Evolutionary conservation across 2,113 vertebrate genomes (phyloP).

Genomic region (Cygnus buccinator): DNA sequence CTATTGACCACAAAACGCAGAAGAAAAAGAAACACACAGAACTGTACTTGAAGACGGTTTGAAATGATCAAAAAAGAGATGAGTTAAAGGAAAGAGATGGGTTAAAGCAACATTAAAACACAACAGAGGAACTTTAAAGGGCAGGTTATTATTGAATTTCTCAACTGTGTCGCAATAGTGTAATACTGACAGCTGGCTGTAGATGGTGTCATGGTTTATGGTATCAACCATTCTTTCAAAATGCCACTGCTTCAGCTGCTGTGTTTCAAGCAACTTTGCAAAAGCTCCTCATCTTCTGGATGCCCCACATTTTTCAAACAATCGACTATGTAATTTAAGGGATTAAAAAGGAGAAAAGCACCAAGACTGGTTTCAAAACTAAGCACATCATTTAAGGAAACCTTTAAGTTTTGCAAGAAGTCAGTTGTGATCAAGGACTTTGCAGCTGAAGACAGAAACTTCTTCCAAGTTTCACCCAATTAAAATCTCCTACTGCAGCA

Average conservation of each 20-base stretch:
- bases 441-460: not conserved
- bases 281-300: not conserved
- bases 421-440: not conserved
- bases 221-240: not conserved
- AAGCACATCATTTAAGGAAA: not conserved
- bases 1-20: fast-evolving
- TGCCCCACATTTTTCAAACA: fast-evolving
- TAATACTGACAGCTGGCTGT: not conserved
- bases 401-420: not conserved
- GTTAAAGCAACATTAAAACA: not conserved
- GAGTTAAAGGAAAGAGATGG: not conserved
- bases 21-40: not conserved
- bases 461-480: not conserved
- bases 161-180: fast-evolving
- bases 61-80: not conserved
- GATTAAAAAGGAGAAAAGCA: not conserved
- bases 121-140: not conserved
- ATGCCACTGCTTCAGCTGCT: not conserved
- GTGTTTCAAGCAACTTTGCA: not conserved
- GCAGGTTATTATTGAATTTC: not conserved
- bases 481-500: not conserved
- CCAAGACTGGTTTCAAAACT: not conserved
- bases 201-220: constrained; percentile 40
- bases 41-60: not conserved
- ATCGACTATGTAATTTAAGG: not conserved